Evolutionary conservation across 2,113 vertebrate genomes (phyloP), one percentile per base, ranked within the genome.

Genomic region (Sisor rabdophorus): DNA sequence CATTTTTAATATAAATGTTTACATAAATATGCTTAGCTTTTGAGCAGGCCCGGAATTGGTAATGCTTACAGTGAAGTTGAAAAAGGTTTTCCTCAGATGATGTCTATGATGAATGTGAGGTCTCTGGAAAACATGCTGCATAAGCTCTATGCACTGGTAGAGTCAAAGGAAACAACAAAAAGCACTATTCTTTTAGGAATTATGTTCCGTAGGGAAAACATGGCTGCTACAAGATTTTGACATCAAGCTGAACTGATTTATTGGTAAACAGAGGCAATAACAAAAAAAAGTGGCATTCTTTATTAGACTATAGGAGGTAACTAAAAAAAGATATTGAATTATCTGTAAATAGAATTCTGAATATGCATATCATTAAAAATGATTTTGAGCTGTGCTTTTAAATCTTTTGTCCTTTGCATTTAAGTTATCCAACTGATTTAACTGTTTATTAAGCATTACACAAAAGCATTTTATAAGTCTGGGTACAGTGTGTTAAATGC

Each of bases 201-300:
- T 24, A 24, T 67, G 63, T 15, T 65, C 63, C n/a, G 8, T 67
- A 10, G 7, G 40, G 63, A n/a, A 47, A 48, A 47, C 63, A 67
- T 9, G 40, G 40, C 64, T 67, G 47, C n/a, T 26, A 67, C n/a
- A 12, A 67, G 64, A 17, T 67, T 47, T 2, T 48, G 22, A 67
- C 64, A 67, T 67, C 40, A 67, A 67, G n/a, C 64, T 26, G 63
- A 67, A 67, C 7, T 3, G 63, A 67, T 67, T 48, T 67, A 67
- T 48, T 67, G 36, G 63, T 64, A 36, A 47, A 65, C 12, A 47
- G n/a, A 17, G 47, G n/a, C 64, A 67, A 19, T 61, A 61, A 61
- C 19, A 63, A 36, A 30, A 63, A n/a, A 63, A 63, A 36, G 30
- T 63, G 30, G 19, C 30, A 36, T 65, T 47, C 40, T 16, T 5